Base-by-base conservation (phyloP, 2,888 invertebrate genomes). In the Drosophila maculinotata region DNA sequence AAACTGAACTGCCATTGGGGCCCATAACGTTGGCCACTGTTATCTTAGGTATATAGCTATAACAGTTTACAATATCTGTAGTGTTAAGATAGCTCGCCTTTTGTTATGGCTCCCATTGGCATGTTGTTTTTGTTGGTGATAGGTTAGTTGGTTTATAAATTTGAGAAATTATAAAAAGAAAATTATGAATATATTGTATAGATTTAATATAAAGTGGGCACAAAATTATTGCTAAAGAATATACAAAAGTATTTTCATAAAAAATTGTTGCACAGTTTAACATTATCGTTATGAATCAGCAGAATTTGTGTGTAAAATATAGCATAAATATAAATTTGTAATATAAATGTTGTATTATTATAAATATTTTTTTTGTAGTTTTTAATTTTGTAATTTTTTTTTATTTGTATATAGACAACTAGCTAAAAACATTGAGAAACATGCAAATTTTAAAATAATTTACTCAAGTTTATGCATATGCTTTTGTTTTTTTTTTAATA, bases 371-470 rank as follows among this genome's bases (percentile, higher is more conserved):
- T 62, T 48, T 45, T 63, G 5, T 47, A 44, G 38, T 45, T 57
- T 58, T 68, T 59, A 59, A 66, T 63, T 72, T 79, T 73, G 70
- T 79, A 67, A 60, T 52, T 60, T 67, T 54, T 65, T 69, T 67
- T 66, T 66, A 48, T 63, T 60, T 83, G 57, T 76, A 53, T 65
- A 72, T 60, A 79, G 83, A 82, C 79, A 83, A 83, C 76, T 83
- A 80, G 87, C 85, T 85, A 88, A 86, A 89, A 90, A 91, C 91
- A 90, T 90, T 91, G 91, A 91, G 91, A 91, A 91, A 91, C 91
- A 91, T 91, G 91, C 91, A 91, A 80, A 62, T 75, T 82, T 69
- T 81, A 64, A 83, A 83, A 77, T 75, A 81, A 77, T 86, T 76
- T 74, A 81, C 83, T 73, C 77, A 86, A 83, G 69, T 83, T 83